A percentile compares a stretch with the other conserved stretches of the same genome.
Evolutionary conservation across 35 echinoderm and acorn worm species (phyloP).

Genomic region (Ophioderma brevispina): DNA sequence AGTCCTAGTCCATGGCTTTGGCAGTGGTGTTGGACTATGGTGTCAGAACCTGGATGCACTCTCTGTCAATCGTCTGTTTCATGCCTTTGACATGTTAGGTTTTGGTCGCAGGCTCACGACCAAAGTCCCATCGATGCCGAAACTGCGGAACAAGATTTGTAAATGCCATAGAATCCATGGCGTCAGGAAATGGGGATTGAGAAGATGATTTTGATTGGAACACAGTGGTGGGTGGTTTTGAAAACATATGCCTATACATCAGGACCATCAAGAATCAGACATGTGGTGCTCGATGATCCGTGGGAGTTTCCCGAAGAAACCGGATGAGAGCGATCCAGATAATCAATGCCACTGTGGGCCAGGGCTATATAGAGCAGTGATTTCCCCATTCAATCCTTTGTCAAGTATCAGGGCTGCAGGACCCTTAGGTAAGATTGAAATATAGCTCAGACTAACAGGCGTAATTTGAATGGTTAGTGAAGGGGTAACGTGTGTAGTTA

Average conservation of each 20-base stretch:
- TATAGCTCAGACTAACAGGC: no score
- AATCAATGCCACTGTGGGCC: conserved; percentile 66
- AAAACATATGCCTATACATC: conserved; percentile 70
- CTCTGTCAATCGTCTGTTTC: conserved; percentile 64
- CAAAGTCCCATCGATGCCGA: conserved; percentile 70
- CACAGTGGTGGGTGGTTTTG: conserved; percentile 93
- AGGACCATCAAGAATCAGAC: conserved; percentile 80
- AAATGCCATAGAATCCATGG: conserved; percentile 81
- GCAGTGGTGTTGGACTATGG: conserved; percentile 87
- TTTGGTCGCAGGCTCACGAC: conserved; percentile 86
- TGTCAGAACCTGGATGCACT: conserved; percentile 73
- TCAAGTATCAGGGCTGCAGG: conserved; percentile 82
- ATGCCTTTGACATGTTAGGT: conserved; percentile 86
- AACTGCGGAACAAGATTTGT: conserved; percentile 85
- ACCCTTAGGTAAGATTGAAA: conserved; percentile 88
- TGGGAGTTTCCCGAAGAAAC: conserved; percentile 79
- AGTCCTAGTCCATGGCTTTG: conserved; percentile 93
- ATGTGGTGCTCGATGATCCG: conserved; percentile 87
- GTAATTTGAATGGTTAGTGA: no score
- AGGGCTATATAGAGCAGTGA: conserved; percentile 46
- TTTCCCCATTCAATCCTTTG: conserved; percentile 76
- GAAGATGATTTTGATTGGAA: conserved; percentile 89
- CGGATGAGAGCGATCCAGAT: conserved; percentile 19
- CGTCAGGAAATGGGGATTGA: conserved; percentile 74
- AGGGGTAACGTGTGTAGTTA: background rate